Percentiles rank a stretch among this genome's conserved stretches.
phyloP scores from a whole-genome alignment of 2,113 vertebrate genomes.

The Oncorhynchus mykiss region DNA sequence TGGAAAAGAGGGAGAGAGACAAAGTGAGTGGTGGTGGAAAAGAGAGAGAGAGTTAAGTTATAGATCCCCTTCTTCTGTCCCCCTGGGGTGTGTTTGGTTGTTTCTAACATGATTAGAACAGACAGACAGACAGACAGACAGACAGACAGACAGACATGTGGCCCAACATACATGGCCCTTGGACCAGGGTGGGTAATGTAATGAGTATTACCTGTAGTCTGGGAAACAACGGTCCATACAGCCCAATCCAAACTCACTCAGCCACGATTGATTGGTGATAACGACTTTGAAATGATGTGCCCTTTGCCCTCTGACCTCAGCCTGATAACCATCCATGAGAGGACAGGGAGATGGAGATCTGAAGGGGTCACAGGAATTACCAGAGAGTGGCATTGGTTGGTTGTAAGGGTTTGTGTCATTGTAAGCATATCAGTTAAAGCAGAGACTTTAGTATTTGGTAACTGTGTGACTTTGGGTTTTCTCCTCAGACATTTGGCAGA shows the following conservation, averaged over 20 bases:
- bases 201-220: constrained; percentile 61
- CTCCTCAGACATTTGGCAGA: background rate
- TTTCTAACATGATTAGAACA: background rate
- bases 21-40: background rate
- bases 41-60: background rate
- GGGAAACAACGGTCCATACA: constrained; percentile 45
- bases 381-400: constrained; percentile 50
- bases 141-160: constrained; percentile 24
- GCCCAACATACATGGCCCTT: background rate
- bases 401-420: constrained; percentile 39
- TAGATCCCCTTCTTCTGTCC: background rate
- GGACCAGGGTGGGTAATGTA: constrained; percentile 24
- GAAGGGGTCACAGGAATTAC: constrained; percentile 27
- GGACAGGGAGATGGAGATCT: background rate
- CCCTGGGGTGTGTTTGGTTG: too few species aligned
- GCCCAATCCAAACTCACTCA: constrained; percentile 61
- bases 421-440: constrained; percentile 42
- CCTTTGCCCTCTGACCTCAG: constrained; percentile 56
- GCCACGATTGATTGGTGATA: constrained; percentile 64
- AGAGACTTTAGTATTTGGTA: constrained; percentile 16
- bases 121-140: background rate
- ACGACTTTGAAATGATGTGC: constrained; percentile 67
- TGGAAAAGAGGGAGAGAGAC: too few species aligned
- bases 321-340: constrained; percentile 58
- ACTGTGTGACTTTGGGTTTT: too few species aligned